Conservation (phyloP, 2,797 vertebrate species). For the Phaenicophaeus curvirostris region DNA sequence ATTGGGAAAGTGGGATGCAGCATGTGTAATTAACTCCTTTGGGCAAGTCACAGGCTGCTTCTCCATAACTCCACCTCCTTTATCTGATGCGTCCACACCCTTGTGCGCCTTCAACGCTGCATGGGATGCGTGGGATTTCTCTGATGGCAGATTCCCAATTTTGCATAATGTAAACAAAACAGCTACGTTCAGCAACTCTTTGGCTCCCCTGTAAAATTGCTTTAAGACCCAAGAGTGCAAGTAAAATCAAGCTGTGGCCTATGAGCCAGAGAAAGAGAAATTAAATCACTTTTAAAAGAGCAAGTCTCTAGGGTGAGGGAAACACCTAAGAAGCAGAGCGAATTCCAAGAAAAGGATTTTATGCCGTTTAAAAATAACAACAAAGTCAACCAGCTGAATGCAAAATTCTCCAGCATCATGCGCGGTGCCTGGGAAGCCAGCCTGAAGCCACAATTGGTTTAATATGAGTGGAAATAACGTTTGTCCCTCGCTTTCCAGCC, state of each 20-base stretch:
- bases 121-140: conserved; percentile 62
- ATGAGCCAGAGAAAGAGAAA: not conserved
- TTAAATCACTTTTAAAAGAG: not conserved
- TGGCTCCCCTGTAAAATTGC: conserved; percentile 13
- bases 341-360: conserved; percentile 7
- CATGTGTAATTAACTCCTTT: conserved; percentile 47
- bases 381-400: not conserved
- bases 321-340: not conserved
- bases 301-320: not conserved
- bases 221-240: conserved; percentile 10
- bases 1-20: conserved; percentile 60
- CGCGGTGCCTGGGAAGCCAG: not conserved
- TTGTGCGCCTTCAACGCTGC: conserved; percentile 17
- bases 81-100: conserved; percentile 47
- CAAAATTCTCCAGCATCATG: not conserved
- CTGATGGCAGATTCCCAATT: conserved; percentile 44
- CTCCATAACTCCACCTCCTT: conserved; percentile 43
- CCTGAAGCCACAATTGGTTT: not conserved
- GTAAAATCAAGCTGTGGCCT: conserved; percentile 10
- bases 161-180: conserved; percentile 45
- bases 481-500: not conserved
- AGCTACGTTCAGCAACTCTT: not conserved
- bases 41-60: conserved; percentile 42
- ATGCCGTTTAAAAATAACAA: not conserved
- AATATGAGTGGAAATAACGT: not conserved